These are phyloP conservation scores for Zelleria hepariella DNA, from an alignment of 2,888 invertebrate genomes.

Conservation along the genomic window DNA sequence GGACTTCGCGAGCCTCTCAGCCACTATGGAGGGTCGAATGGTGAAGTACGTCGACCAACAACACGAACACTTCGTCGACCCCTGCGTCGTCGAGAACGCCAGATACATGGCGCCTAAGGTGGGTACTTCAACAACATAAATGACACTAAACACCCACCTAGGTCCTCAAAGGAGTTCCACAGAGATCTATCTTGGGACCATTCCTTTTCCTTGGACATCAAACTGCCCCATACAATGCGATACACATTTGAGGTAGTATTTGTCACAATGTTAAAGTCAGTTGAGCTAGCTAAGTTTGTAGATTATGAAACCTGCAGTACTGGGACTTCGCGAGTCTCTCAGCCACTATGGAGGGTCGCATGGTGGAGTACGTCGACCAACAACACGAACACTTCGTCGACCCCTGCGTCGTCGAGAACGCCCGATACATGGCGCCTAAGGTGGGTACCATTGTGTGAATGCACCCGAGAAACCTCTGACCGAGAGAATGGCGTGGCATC, in stretches of 20 bases:
- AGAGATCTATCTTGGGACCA: too few species aligned
- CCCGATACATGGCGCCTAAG: slow-evolving; percentile 81
- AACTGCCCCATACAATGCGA: slow-evolving; percentile 96
- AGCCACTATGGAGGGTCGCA: slow-evolving; percentile 77
- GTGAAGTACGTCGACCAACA: slow-evolving; percentile 93
- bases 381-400: slow-evolving; percentile 89
- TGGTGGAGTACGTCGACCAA: slow-evolving; percentile 91
- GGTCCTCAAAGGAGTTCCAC: too few species aligned
- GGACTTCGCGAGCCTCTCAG: slow-evolving; percentile 84
- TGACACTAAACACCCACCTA: too few species aligned
- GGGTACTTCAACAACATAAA: slow-evolving; percentile 16
- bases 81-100: slow-evolving; percentile 78
- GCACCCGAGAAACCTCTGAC: too few species aligned
- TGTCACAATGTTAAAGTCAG: too few species aligned
- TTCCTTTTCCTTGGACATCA: too few species aligned
- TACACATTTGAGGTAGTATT: slow-evolving; percentile 95
- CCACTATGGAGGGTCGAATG: slow-evolving; percentile 78
- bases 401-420: slow-evolving; percentile 79
- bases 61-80: slow-evolving; percentile 88
- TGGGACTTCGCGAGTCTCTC: slow-evolving; percentile 88
- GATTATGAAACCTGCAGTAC: slow-evolving; percentile 88
- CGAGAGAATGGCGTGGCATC: too few species aligned
- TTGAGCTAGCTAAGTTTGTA: too few species aligned
- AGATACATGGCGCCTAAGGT: slow-evolving; percentile 84
- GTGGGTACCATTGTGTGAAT: too few species aligned